Conservation (phyloP, 2,797 vertebrate species). For the Amblyraja radiata region DNA sequence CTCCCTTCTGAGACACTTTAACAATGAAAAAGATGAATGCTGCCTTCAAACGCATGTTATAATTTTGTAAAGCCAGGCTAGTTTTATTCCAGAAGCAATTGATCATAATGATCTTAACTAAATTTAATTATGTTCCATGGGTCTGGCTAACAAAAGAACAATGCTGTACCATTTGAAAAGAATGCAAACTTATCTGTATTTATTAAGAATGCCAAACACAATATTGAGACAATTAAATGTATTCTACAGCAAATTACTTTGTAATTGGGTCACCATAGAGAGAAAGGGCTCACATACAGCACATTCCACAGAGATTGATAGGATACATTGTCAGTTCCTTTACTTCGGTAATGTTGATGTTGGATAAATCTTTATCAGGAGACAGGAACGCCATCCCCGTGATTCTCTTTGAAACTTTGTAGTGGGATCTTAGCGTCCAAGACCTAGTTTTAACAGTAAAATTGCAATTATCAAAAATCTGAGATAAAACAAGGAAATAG, state of each 20-base stretch:
- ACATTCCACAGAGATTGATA: neutral
- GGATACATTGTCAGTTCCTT: neutral
- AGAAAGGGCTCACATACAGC: neutral
- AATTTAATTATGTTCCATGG: neutral
- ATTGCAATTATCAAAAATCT: too few relatives aligned
- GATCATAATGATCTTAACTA: neutral
- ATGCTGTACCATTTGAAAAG: neutral
- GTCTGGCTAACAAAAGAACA: neutral
- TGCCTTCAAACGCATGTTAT: neutral
- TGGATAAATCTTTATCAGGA: neutral
- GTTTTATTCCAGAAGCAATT: neutral
- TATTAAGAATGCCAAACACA: neutral
- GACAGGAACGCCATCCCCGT: neutral
- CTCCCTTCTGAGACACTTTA: neutral
- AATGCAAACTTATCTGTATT: neutral
- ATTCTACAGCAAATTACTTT: neutral
- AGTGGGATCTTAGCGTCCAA: neutral
- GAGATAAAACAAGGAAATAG: too few relatives aligned
- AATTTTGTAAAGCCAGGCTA: neutral
- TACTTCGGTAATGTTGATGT: neutral
- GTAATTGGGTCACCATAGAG: neutral
- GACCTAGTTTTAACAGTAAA: neutral
- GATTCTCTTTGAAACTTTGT: neutral
- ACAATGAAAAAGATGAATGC: neutral
- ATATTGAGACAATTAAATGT: neutral